These are phyloP conservation scores for Lasius fuliginosus DNA, from an alignment of 2,888 invertebrate genomes.

Conservation along the genomic window DNA sequence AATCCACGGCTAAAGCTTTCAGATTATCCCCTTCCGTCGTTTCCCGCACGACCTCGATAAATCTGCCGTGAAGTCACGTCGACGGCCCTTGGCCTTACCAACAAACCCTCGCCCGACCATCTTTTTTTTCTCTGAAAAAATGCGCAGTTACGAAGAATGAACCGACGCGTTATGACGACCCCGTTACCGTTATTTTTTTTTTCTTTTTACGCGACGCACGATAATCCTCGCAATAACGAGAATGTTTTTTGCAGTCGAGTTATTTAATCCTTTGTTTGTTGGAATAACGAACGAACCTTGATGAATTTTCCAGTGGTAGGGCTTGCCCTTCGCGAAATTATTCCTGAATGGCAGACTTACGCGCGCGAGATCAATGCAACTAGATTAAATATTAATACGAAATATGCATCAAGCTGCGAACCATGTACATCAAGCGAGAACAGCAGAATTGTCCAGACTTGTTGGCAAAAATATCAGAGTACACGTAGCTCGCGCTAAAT, in stretches of 20 bases:
- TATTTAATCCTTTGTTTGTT: slow-evolving; percentile 33
- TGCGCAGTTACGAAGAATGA: slow-evolving; percentile 33
- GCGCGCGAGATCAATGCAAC: slow-evolving; percentile 18
- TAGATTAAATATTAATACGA: slow-evolving; percentile 43
- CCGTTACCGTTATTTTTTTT: not conserved
- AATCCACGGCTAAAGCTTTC: slow-evolving; percentile 79
- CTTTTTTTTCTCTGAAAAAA: slow-evolving; percentile 27
- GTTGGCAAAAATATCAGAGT: slow-evolving; percentile 56
- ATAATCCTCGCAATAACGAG: slow-evolving; percentile 41
- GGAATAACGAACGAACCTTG: not conserved
- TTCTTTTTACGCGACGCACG: slow-evolving; percentile 7
- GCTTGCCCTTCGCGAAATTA: slow-evolving; percentile 30
- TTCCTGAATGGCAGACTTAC: slow-evolving; percentile 38
- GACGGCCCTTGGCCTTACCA: slow-evolving; percentile 41
- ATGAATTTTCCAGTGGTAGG: slow-evolving; percentile 2
- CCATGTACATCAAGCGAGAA: slow-evolving; percentile 14
- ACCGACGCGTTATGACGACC: slow-evolving; percentile 38
- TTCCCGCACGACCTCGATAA: slow-evolving; percentile 77
- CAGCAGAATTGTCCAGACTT: slow-evolving; percentile 33
- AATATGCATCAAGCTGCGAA: slow-evolving; percentile 32
- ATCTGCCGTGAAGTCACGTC: slow-evolving; percentile 73
- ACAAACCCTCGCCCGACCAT: slow-evolving; percentile 28
- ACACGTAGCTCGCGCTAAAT: slow-evolving; percentile 58
- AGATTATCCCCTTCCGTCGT: slow-evolving; percentile 45
- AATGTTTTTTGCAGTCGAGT: slow-evolving; percentile 35